A percentile compares a stretch with the other conserved stretches of the same genome.
phyloP scores from a whole-genome alignment of 2,888 invertebrate genomes.

The Drosophila atripex region DNA sequence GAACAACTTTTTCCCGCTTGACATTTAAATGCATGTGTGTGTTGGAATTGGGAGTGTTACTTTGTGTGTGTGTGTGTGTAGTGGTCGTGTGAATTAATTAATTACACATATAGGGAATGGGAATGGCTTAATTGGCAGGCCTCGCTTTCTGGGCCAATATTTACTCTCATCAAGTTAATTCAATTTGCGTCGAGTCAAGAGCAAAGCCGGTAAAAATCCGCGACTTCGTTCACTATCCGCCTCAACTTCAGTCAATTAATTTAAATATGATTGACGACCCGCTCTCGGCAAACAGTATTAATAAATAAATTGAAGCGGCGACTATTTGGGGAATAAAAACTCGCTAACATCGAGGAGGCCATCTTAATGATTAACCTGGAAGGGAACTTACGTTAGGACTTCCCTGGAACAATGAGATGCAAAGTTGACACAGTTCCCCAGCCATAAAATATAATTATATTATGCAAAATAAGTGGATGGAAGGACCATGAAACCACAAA shows the following conservation, averaged over 20 bases:
- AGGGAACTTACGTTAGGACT: background rate
- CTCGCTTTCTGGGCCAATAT: constrained; percentile 15
- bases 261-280: constrained; percentile 66
- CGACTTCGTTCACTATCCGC: constrained; percentile 35
- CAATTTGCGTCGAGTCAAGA: constrained; percentile 36
- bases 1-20: constrained; percentile 42
- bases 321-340: background rate
- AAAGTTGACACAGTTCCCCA: constrained; percentile 57
- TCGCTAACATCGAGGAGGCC: background rate
- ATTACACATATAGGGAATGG: constrained; percentile 53
- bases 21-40: constrained; percentile 54
- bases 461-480: constrained; percentile 44
- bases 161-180: constrained; percentile 52
- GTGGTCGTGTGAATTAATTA: constrained; percentile 51
- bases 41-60: background rate
- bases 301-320: constrained; percentile 4
- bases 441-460: constrained; percentile 49
- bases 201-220: constrained; percentile 32
- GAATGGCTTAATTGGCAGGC: constrained; percentile 24
- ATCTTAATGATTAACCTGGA: background rate
- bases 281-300: background rate
- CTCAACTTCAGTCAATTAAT: constrained; percentile 61
- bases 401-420: background rate
- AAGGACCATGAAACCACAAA: background rate
- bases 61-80: constrained; percentile 5